A percentile compares a stretch with the other conserved stretches of the same genome.
These are phyloP conservation scores for Choristoneura rosaceana DNA, from an alignment of 2,888 invertebrate genomes.

Conservation along the genomic window DNA sequence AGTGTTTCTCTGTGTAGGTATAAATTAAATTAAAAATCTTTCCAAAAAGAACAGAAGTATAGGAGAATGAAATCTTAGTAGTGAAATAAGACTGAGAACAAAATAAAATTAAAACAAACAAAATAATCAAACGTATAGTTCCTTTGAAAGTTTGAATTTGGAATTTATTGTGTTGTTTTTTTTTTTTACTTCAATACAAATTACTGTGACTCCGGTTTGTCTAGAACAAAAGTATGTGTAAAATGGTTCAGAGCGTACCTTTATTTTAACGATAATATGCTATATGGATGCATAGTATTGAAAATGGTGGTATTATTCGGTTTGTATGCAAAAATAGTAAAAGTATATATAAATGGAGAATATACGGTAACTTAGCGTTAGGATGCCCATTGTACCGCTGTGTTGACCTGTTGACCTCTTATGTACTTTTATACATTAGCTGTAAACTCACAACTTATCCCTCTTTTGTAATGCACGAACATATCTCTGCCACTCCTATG, in stretches of 20 bases:
- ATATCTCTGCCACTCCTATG: constrained; percentile 64
- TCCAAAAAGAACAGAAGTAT: constrained; percentile 76
- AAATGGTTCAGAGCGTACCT: constrained; percentile 65
- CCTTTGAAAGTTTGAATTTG: constrained; percentile 63
- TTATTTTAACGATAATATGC: constrained; percentile 63
- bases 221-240: constrained; percentile 69
- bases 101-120: constrained; percentile 58
- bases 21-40: constrained; percentile 62
- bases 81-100: constrained; percentile 59
- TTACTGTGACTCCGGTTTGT: constrained; percentile 69
- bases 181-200: constrained; percentile 49
- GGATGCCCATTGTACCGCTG: constrained; percentile 83
- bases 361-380: constrained; percentile 78
- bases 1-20: constrained; percentile 86
- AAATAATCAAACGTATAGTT: constrained; percentile 58
- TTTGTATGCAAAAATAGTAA: constrained; percentile 81
- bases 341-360: constrained; percentile 79
- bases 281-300: constrained; percentile 78
- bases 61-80: constrained; percentile 67
- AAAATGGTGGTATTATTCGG: constrained; percentile 74
- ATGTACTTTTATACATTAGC: constrained; percentile 66
- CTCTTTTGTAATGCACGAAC: constrained; percentile 64
- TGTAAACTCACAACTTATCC: constrained; percentile 84
- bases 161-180: constrained; percentile 65
- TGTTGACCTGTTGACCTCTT: constrained; percentile 79